Evolutionary conservation across 1,140 invertebrate species (phyloP), one percentile per base, ranked within the genome.

Genomic region (Calosoma granatense): DNA sequence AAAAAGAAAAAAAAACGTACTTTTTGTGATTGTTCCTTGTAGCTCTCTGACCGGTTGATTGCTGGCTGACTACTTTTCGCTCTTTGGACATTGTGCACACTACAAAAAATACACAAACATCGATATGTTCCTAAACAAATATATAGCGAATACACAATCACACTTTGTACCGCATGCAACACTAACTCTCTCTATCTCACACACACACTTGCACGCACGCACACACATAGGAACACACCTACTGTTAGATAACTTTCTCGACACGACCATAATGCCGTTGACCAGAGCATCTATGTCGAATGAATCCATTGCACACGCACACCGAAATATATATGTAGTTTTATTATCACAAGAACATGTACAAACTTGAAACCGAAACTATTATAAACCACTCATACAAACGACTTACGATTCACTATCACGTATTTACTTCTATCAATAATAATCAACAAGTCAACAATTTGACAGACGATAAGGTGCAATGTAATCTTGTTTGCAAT

Each of bases 21-120:
- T 64, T 72, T 72, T 62, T 72, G 69, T 14, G 69, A 65, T 59
- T 70, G 69, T 61, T 72, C 70, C 54, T 72, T 72, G 1, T 70
- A 69, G 58, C 70, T 72, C 59, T 72, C 70, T n/a, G 70, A 72
- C 57, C 70, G 60, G 54, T 70, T 72, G 54, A 72, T 70, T 66
- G 17, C 61, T 66, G 22, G 58, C 63, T 26, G 53, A 15, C 20
- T 54, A 54, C 26, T 54, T 30, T 54, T 54, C n/a, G 53, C 20
- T 17, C 53, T 12, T 54, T 23, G 53, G 4, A 54, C 22, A 53
- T 14, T 6, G 51, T 22, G 22, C 23, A 20, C 12, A 22, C 19
- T 20, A 53, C 2, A 53, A 53, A 22, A 14, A 15, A 47, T 12
- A 47, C 4, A 47, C 4, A 47, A 17, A 30, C 4, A 30, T 30